Evolutionary conservation across 1,140 invertebrate species (phyloP).

Genomic region (Drosophila melanica): DNA sequence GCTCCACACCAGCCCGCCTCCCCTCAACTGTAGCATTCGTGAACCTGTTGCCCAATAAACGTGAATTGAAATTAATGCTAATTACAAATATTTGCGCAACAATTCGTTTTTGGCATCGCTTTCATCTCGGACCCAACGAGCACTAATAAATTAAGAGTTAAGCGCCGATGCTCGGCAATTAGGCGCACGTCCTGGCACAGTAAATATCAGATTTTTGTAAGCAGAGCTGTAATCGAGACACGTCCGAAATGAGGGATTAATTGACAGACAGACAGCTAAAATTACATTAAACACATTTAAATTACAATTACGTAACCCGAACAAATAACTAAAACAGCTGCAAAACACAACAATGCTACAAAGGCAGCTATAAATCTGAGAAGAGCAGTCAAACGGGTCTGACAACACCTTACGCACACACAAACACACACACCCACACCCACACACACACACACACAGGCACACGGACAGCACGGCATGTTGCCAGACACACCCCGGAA

Average conservation of each 20-base stretch:
- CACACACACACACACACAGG: conserved; percentile 11
- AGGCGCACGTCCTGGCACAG: conserved; percentile 32
- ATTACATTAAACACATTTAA: conserved; percentile 77
- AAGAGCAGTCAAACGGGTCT: conserved; percentile 46
- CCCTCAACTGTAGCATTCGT: not conserved
- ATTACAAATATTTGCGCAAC: conserved; percentile 67
- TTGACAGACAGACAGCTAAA: conserved; percentile 50
- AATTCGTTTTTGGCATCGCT: conserved; percentile 54
- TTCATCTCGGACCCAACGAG: not conserved
- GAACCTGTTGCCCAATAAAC: conserved; percentile 41
- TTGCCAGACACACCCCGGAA: conserved; percentile 53
- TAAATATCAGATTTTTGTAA: conserved; percentile 19
- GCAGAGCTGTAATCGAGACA: conserved; percentile 7
- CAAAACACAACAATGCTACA: conserved; percentile 22
- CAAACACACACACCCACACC: conserved; percentile 28
- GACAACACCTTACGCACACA: conserved; percentile 52
- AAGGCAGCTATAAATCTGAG: conserved; percentile 44
- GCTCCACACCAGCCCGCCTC: conserved; percentile 18
- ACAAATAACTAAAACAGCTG: conserved; percentile 32
- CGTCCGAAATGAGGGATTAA: conserved; percentile 31
- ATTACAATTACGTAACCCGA: conserved; percentile 76
- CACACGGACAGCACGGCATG: not conserved
- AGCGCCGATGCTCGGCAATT: conserved; percentile 40
- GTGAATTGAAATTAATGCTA: conserved; percentile 55
- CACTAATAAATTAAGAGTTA: conserved; percentile 62